A percentile compares a stretch with the other conserved stretches of the same genome.
Evolutionary conservation across 1,140 invertebrate species (phyloP).

Genomic region (Caenorhabditis briggsae): DNA sequence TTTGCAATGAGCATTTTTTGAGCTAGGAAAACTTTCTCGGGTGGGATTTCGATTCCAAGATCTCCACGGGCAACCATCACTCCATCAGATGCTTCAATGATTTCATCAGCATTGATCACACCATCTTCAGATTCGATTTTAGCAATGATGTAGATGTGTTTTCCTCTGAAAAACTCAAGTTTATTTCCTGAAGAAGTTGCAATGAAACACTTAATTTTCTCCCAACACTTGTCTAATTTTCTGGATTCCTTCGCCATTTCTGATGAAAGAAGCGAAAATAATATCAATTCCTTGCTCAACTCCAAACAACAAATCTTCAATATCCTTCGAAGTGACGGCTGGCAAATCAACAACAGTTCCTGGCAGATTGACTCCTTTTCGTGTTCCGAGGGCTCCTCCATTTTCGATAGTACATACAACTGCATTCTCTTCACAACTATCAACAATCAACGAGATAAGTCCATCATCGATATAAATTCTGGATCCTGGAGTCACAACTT

Average conservation of each 20-base stretch:
- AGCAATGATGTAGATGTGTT: constrained; percentile 81
- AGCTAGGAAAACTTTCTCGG: constrained; percentile 93
- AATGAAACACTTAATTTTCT: constrained; percentile 80
- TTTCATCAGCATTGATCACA: constrained; percentile 79
- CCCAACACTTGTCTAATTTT: constrained; percentile 90
- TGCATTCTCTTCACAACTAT: constrained; percentile 78
- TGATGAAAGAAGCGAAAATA: constrained; percentile 98
- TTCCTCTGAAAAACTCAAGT: constrained; percentile 81
- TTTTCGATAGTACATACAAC: constrained; percentile 91
- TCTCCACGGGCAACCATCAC: constrained; percentile 77
- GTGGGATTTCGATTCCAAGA: constrained; percentile 82
- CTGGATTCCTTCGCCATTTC: constrained; percentile 88
- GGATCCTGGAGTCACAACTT: constrained; percentile 89
- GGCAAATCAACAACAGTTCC: constrained; percentile 95
- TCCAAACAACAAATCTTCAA: constrained; percentile 91
- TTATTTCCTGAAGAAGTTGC: too few species aligned
- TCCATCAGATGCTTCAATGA: constrained; percentile 78
- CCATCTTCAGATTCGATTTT: constrained; percentile 80
- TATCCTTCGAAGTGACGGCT: constrained; percentile 98
- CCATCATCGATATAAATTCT: constrained; percentile 95
- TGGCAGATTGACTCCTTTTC: constrained; percentile 96
- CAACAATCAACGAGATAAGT: constrained; percentile 91
- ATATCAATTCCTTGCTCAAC: constrained; percentile 92
- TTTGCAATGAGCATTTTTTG: constrained; percentile 81
- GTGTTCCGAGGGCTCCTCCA: constrained; percentile 92